Evolutionary conservation across 1,140 invertebrate species (phyloP), one percentile per base, ranked within the genome.

Genomic region (Augochlora pura): DNA sequence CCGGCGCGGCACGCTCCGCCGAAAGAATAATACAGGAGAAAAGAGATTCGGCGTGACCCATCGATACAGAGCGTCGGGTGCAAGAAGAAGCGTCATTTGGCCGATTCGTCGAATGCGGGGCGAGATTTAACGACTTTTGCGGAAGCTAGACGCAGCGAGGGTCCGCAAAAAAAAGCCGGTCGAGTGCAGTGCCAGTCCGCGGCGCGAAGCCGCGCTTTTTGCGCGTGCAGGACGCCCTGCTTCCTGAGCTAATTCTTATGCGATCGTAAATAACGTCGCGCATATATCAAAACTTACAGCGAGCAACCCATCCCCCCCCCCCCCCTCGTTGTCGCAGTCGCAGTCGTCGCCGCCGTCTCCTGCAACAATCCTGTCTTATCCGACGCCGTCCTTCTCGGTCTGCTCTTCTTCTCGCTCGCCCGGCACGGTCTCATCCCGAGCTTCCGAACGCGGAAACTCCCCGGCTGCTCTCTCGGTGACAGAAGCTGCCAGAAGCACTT

Each of bases 221-320:
- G 80, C 42, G 0, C n/a, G 7, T 1, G 23, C n/a, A 57, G 62
- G 66, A 72, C 49, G 84, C 77, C 80, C 66, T 79, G 68, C 80
- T 78, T 76, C 75, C 85, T 82, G 60, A 80, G 88, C 88, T 91
- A 91, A 91, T 91, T 91, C 90, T 90, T 90, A 90, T 91, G 89
- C 90, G 88, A 91, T 90, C 90, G 86, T 91, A 91, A 91, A 91
- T 91, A 91, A 91, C 85, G 83, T 88, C 85, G 84, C 88, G 89
- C 90, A 88, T 90, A 90, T 90, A 91, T 90, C 89, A 90, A 89
- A 90, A 90, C 87, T 91, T 91, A 88, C 84, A 89, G 74, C 85
- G 85, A 82, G 77, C n/a, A n/a, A n/a, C n/a, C n/a, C n/a, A n/a
- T 82, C 60, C 76, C 78, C 73, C 78, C 54, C 67, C 77, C 76